Base-by-base conservation (phyloP, 2,888 invertebrate genomes). In the Platycnemis pennipes region DNA sequence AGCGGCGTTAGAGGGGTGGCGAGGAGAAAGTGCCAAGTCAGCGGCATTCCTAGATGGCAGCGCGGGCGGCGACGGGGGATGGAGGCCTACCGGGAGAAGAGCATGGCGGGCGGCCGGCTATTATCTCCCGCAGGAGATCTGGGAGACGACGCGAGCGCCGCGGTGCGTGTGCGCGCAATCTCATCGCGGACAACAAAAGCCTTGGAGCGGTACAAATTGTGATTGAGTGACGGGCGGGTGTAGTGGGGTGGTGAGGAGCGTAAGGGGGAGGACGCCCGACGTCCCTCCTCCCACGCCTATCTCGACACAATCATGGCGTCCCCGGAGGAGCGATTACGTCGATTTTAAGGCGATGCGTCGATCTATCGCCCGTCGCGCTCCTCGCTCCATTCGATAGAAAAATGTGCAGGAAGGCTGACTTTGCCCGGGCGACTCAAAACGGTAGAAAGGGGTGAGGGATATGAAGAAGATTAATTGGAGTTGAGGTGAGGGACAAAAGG, bases 21-120 rank as follows among this genome's bases (percentile, higher is more conserved):
- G 19, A 31, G 56, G 3, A 37, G 53, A 63, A 91, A 63, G 69
- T 91, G 91, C 89, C 49, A 91, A 91, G 91, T 91, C 91, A 91
- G 56, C 37, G 56, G 42, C 22, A 63, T 89, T 89, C 89, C 89
- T 37, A 56, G 37, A 89, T 56, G 56, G 91, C 63, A 91, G 63
- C 44, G n/a, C 91, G 44, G n/a, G 44, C 49, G 91, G 49, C 56
- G 42, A 91, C 44, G 63, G 63, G 63, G 63, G 63, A n/a, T 8
- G 63, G 77, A 16, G 77, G 37, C 31, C 31, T 77, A 77, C 31
- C 37, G 77, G 13, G 77, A 19, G 19, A 49, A 19, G 49, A 49
- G 49, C 13, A 19, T 49, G 37, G 37, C 37, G 37, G 11, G 31
- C 77, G 77, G 13, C 26, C n/a, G 77, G 1, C 77, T 77, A 77